Percentiles rank a stretch among this genome's conserved stretches.
Conservation (phyloP, 2,888 invertebrate species). For the Odontothrips loti region DNA sequence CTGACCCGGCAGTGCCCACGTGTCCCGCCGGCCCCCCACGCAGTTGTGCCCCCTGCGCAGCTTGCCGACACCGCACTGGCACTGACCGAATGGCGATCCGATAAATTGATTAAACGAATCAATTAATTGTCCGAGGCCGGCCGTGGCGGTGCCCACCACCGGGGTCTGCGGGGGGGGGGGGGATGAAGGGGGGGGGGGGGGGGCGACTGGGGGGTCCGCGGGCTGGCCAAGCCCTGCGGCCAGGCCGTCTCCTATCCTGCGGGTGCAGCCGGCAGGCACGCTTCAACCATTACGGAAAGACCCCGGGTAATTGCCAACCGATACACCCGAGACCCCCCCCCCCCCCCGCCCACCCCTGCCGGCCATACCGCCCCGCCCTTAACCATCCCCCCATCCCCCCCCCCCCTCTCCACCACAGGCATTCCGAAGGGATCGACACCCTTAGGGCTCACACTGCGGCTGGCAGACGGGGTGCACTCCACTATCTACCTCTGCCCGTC, state of each 20-base stretch:
- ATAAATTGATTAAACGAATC: conserved; percentile 19
- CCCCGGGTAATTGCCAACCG: conserved; percentile 20
- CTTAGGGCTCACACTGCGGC: neutral
- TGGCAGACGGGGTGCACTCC: neutral
- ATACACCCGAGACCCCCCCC: neutral
- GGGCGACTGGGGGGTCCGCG: neutral
- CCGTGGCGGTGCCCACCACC: conserved; percentile 30
- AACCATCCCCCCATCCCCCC: neutral
- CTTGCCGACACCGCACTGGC: neutral
- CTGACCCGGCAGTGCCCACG: too few species aligned
- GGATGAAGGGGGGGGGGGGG: too few species aligned
- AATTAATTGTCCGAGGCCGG: conserved; percentile 10
- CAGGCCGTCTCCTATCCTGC: too few species aligned
- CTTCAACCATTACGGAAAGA: conserved; percentile 20
- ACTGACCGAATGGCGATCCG: neutral
- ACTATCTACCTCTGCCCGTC: too few species aligned
- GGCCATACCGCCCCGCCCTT: neutral
- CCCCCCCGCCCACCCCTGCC: neutral
- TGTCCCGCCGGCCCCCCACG: too few species aligned
- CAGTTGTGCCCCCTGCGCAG: too few species aligned
- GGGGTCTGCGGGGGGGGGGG: neutral
- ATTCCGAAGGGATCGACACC: neutral
- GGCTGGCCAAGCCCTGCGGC: too few species aligned
- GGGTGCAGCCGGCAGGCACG: neutral
- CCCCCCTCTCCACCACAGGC: neutral